Percentiles rank a stretch among this genome's conserved stretches.
These are phyloP conservation scores for Solenodon paradoxus DNA, from an alignment of 2,113 vertebrate species.

Conservation along the genomic window DNA sequence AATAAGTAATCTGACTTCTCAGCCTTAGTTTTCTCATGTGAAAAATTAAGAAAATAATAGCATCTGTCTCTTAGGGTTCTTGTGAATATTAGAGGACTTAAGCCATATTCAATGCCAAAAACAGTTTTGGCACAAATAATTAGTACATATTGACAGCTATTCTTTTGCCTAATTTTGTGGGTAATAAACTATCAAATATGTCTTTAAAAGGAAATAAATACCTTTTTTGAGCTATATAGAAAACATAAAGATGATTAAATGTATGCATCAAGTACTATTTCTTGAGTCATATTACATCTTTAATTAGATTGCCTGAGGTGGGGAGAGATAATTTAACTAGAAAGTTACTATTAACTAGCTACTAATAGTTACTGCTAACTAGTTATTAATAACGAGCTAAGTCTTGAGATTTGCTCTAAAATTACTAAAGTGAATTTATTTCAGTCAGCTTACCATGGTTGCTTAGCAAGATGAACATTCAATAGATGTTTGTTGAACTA, in stretches of 20 bases:
- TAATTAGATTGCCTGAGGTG: background rate
- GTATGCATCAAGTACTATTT: background rate
- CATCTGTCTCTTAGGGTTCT: background rate
- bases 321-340: background rate
- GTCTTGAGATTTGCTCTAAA: constrained; percentile 1
- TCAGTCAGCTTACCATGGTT: background rate
- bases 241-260: background rate
- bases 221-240: background rate
- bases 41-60: constrained; percentile 20
- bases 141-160: background rate
- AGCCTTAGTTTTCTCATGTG: constrained; percentile 14
- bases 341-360: no score
- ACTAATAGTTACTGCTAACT: no score
- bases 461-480: constrained; percentile 3
- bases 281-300: background rate
- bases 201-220: background rate
- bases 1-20: background rate
- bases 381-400: no score
- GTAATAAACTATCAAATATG: background rate
- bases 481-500: constrained; percentile 20
- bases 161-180: background rate
- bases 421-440: constrained; percentile 7
- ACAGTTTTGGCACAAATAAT: background rate
- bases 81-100: background rate
- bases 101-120: background rate